Base-by-base conservation (phyloP, 2,888 invertebrate species). In the Epistrophella euchroma region DNA sequence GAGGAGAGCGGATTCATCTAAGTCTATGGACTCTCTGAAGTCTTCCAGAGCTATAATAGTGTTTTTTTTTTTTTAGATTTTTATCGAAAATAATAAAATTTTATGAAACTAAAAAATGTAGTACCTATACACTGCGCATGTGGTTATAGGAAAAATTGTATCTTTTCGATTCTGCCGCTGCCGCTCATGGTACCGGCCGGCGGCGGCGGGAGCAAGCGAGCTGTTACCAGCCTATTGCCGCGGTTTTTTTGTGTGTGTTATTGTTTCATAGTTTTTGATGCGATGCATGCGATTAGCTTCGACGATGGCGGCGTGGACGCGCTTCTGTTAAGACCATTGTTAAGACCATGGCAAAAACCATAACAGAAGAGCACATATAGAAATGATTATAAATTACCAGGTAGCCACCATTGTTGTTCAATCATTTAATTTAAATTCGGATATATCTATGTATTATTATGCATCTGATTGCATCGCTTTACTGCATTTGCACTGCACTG, bases 371-470 rank as follows among this genome's bases (percentile, higher is more conserved):
- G 37, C 22, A 19, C 37, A 71, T 58, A 56, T 50, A 79, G 43
- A 47, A 15, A 71, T 71, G 74, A 75, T 84, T 79, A 75, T 75
- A 84, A 84, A 84, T 79, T 75, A 84, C 52, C 84, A 74, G 70
- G 84, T 84, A 84, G 84, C 84, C 50, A 52, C 79, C 70, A 84
- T 79, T 84, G 83, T 83, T 83, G 78, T 84, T 71, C 84, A 75
- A 84, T 82, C 64, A 76, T 82, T 82, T 82, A 82, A 82, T 84
- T 84, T 75, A 75, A 79, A 66, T 75, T 66, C 56, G 13, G 56
- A 66, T 75, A 60, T 40, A 22, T 40, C 22, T 60, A 40, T 60
- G 13, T 52, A 25, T 40, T n/a, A 2, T 43, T 2, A 4, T 35
- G 66, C 60, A 80, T 79, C 73, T 55, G 17, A 58, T 58, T 37